Conservation (phyloP, 2,113 vertebrate species). For the Beaufortia kweichowensis region DNA sequence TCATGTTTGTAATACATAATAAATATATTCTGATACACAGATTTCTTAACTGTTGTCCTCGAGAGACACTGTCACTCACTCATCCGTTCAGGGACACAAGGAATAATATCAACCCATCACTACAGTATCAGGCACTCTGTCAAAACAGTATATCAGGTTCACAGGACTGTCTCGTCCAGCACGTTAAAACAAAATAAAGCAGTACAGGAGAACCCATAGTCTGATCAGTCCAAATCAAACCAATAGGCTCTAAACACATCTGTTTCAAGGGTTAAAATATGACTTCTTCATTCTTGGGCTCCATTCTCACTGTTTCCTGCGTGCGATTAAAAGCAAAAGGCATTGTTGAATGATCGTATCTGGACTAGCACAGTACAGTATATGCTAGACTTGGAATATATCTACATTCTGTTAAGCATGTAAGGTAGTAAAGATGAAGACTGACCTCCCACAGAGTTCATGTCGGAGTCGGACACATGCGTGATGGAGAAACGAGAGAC, state of each 20-base stretch:
- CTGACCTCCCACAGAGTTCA: conserved; percentile 79
- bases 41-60: conserved; percentile 42
- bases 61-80: conserved; percentile 45
- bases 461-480: conserved; percentile 85
- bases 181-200: conserved; percentile 65
- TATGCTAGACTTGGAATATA: too few species aligned
- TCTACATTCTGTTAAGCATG: too few species aligned
- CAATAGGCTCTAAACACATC: conserved; percentile 31
- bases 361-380: conserved; percentile 9
- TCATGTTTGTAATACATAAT: conserved; percentile 56
- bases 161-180: conserved; percentile 57
- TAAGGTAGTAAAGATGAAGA: too few species aligned
- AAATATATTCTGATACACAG: conserved; percentile 45
- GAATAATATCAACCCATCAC: conserved; percentile 60
- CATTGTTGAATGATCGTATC: too few species aligned
- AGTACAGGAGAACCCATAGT: conserved; percentile 62
- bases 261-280: conserved; percentile 47
- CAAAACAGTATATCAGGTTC: conserved; percentile 63
- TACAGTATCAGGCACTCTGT: conserved; percentile 73
- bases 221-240: conserved; percentile 28
- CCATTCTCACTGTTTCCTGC: conserved; percentile 75
- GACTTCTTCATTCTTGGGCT: conserved; percentile 67
- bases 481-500: conserved; percentile 95
- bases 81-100: conserved; percentile 40
- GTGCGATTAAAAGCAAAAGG: conserved; percentile 11